phyloP scores from a whole-genome alignment of 2,113 vertebrate species.

The Galbula dea region DNA sequence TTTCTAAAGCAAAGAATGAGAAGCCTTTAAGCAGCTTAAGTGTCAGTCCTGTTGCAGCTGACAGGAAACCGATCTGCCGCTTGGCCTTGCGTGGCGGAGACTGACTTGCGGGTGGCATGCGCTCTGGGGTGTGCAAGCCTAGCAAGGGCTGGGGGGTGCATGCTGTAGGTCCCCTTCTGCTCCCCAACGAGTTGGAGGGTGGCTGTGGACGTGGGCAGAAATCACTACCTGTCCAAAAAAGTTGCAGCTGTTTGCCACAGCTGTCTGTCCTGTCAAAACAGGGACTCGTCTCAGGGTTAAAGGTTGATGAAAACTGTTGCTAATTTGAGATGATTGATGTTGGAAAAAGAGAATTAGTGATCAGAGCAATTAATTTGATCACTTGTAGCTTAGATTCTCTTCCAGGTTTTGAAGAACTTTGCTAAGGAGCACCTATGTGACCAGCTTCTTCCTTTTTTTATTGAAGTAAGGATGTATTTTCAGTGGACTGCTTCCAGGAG shows the following conservation, averaged over 20 bases:
- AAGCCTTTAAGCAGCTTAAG: slow-evolving; percentile 75
- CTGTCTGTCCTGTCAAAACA: slow-evolving; percentile 75
- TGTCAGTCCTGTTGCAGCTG: slow-evolving; percentile 71
- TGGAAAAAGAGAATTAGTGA: slow-evolving; percentile 73
- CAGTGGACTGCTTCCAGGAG: neutral
- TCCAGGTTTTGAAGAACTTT: slow-evolving; percentile 7
- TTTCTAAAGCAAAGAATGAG: slow-evolving; percentile 74
- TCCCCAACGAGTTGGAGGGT: slow-evolving; percentile 1
- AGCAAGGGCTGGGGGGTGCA: neutral
- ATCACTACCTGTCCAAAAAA: slow-evolving; percentile 71
- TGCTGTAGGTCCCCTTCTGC: neutral
- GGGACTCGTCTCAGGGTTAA: slow-evolving; percentile 51
- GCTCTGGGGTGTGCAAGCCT: neutral
- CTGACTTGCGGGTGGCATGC: slow-evolving; percentile 25
- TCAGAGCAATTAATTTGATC: slow-evolving; percentile 52
- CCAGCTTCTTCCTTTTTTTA: neutral
- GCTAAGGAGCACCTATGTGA: slow-evolving; percentile 4
- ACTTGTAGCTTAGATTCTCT: slow-evolving; percentile 39
- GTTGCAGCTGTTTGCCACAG: slow-evolving; percentile 39
- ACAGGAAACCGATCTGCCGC: slow-evolving; percentile 75
- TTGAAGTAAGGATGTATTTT: neutral
- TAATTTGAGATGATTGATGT: slow-evolving; percentile 66
- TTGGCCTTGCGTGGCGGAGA: slow-evolving; percentile 48
- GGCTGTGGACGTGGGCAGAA: slow-evolving; percentile 52
- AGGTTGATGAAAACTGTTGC: slow-evolving; percentile 70